These are phyloP conservation scores for Dendrolimus pini DNA, from an alignment of 2,888 invertebrate genomes.

Conservation along the genomic window DNA sequence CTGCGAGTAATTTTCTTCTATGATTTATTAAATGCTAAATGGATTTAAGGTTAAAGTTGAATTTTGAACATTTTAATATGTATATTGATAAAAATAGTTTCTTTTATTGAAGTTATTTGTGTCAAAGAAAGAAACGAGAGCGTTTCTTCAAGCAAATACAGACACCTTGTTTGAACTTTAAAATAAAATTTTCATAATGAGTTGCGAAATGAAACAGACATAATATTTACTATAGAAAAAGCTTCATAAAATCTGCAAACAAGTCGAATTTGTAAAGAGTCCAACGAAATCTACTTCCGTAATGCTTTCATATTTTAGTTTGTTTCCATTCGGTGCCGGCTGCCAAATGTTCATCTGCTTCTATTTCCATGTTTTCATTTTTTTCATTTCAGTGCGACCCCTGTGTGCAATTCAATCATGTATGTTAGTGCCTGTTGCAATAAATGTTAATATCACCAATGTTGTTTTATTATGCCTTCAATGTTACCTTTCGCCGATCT, in stretches of 20 bases:
- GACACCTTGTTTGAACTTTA: background rate
- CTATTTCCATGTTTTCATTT: constrained; percentile 44
- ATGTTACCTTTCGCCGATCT: constrained; percentile 18
- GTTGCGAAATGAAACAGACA: background rate
- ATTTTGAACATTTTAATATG: too few species aligned
- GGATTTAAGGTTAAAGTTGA: too few species aligned
- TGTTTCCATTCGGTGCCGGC: constrained; percentile 33
- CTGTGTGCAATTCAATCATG: constrained; percentile 27
- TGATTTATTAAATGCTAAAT: too few species aligned
- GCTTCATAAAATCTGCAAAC: constrained; percentile 15
- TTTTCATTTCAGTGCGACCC: constrained; percentile 28
- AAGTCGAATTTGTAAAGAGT: constrained; percentile 29
- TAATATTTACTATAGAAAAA: background rate
- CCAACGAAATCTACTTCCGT: constrained; percentile 39
- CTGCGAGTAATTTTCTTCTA: too few species aligned
- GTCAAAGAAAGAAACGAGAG: too few species aligned
- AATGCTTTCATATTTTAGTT: constrained; percentile 35
- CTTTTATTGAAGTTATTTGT: too few species aligned
- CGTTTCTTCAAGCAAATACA: too few species aligned
- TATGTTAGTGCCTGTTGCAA: constrained; percentile 46
- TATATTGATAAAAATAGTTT: too few species aligned
- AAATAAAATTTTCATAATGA: background rate
- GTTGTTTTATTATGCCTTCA: constrained; percentile 70
- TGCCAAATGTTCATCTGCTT: constrained; percentile 40
- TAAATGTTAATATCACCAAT: constrained; percentile 59